These are phyloP conservation scores for Macrocentrus cingulum DNA, from an alignment of 1,140 invertebrate genomes.

Conservation along the genomic window DNA sequence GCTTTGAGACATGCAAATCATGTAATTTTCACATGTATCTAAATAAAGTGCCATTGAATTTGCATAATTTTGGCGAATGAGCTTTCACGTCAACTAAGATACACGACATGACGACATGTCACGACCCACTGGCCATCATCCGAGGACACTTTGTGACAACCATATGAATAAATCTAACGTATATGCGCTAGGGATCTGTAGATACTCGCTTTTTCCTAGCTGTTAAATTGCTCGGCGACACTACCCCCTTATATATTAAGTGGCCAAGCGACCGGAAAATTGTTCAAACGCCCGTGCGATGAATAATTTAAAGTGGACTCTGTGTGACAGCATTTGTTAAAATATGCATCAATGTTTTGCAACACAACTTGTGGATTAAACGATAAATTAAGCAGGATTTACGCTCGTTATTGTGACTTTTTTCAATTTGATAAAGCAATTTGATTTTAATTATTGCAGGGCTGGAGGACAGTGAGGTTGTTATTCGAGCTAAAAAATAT, in stretches of 20 bases:
- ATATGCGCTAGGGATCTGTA: background rate
- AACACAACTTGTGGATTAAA: no score
- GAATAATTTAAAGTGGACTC: slow-evolving; percentile 35
- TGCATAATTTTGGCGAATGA: background rate
- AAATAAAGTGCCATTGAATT: background rate
- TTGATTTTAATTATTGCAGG: no score
- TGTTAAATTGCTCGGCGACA: background rate
- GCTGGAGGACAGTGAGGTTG: no score
- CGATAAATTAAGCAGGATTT: no score
- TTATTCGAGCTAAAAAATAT: no score
- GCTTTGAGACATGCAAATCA: no score
- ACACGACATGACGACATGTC: slow-evolving; percentile 1
- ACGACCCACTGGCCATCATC: background rate
- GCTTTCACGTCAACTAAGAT: background rate
- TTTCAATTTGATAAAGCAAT: no score
- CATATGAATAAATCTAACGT: background rate
- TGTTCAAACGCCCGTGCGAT: slow-evolving; percentile 45
- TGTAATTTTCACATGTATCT: no score
- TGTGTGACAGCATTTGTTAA: slow-evolving; percentile 4
- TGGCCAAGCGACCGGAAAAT: slow-evolving; percentile 52
- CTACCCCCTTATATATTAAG: slow-evolving; percentile 30
- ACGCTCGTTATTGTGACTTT: no score
- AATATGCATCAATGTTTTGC: no score
- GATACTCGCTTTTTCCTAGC: background rate
- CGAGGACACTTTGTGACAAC: background rate